Evolutionary conservation across 2,113 vertebrate genomes (phyloP).

Genomic region (Albula goreensis): DNA sequence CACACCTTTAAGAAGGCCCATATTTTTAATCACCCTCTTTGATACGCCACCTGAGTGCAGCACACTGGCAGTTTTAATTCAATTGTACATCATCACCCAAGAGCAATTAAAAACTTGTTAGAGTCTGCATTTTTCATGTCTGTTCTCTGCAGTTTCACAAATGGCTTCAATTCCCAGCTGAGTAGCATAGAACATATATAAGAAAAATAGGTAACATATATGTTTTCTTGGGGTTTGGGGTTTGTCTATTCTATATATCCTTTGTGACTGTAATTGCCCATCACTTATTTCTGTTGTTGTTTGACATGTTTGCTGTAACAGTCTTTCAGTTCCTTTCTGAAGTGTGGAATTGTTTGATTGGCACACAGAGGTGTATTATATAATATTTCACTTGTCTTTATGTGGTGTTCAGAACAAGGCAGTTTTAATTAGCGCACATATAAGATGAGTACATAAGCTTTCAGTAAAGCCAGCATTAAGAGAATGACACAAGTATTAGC

Average conservation of each 20-base stretch:
- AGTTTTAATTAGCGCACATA: neutral
- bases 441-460: neutral
- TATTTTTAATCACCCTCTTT: neutral
- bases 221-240: neutral
- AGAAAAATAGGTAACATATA: neutral
- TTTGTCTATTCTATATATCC: neutral
- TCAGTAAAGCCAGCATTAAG: neutral
- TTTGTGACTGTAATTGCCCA: neutral
- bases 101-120: slow-evolving; percentile 11
- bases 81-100: neutral
- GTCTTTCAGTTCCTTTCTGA: neutral
- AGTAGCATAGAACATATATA: neutral
- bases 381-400: neutral
- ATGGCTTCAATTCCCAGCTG: neutral
- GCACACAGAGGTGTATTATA: neutral
- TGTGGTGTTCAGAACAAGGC: neutral
- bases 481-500: neutral
- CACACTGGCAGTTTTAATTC: neutral
- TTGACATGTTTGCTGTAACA: neutral
- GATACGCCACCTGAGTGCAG: neutral
- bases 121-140: neutral
- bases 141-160: neutral
- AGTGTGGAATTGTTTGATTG: neutral
- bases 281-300: neutral
- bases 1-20: neutral